Percentiles rank a stretch among this genome's conserved stretches.
Conservation (phyloP, 2,797 vertebrate genomes). For the Xyrichtys novacula region DNA sequence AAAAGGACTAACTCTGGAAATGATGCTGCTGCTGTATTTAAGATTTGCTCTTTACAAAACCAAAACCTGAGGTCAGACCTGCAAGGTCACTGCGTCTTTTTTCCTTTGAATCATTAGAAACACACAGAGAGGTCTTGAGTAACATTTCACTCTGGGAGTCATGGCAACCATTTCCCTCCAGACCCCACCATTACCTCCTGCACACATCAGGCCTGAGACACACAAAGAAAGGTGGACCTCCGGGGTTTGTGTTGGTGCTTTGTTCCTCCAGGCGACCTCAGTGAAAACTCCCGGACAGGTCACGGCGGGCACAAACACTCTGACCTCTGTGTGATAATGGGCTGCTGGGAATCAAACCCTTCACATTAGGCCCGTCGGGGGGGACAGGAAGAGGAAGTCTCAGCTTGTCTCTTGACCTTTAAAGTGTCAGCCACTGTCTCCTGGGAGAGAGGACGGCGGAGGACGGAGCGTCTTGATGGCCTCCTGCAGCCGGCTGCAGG, state of each 20-base stretch:
- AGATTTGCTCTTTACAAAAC: too few species aligned
- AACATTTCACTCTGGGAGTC: slow-evolving; percentile 40
- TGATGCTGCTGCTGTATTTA: too few species aligned
- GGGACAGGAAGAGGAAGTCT: slow-evolving; percentile 34
- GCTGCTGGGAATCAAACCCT: slow-evolving; percentile 31
- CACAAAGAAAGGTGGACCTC: slow-evolving; percentile 33
- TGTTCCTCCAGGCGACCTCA: slow-evolving; percentile 19
- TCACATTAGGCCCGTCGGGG: slow-evolving; percentile 34
- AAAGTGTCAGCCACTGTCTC: slow-evolving; percentile 33
- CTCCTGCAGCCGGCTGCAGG: slow-evolving; percentile 57
- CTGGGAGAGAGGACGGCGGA: slow-evolving; percentile 25
- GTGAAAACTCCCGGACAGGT: slow-evolving; percentile 28
- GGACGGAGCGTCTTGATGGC: slow-evolving; percentile 61
- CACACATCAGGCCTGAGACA: slow-evolving; percentile 23
- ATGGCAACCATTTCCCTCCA: slow-evolving; percentile 56
- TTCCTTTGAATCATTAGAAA: slow-evolving; percentile 9
- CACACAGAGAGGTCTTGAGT: slow-evolving; percentile 25
- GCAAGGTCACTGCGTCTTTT: slow-evolving; percentile 18
- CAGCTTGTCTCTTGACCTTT: slow-evolving; percentile 72
- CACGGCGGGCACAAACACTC: slow-evolving; percentile 35
- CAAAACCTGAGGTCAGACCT: slow-evolving; percentile 23
- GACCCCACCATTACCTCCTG: slow-evolving; percentile 38
- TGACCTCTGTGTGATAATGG: slow-evolving; percentile 45
- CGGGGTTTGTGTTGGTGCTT: slow-evolving; percentile 9
- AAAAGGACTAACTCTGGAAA: too few species aligned